A percentile compares a stretch with the other conserved stretches of the same genome.
Evolutionary conservation across 2,888 invertebrate genomes (phyloP).

Genomic region (Allacma fusca): DNA sequence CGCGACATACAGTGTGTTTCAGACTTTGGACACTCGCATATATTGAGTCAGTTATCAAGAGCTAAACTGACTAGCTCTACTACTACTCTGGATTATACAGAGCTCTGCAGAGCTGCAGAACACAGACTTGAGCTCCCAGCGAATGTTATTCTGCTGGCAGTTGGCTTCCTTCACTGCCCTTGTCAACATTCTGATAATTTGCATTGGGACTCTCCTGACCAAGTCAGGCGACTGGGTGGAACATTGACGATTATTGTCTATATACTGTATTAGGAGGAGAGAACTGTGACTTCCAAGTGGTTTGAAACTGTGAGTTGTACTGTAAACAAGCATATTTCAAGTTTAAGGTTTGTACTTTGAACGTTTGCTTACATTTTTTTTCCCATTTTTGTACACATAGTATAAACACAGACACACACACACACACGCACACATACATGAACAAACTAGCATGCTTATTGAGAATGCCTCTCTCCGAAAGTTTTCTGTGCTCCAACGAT

Average conservation of each 20-base stretch:
- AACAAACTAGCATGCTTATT: too few species aligned
- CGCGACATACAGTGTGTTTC: too few species aligned
- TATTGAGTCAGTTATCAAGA: too few species aligned
- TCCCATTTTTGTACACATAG: too few species aligned
- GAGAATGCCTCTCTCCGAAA: too few species aligned
- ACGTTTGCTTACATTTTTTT: too few species aligned
- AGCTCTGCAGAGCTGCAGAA: neutral
- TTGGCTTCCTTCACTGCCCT: conserved; percentile 3
- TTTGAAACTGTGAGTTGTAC: neutral
- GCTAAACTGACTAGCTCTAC: too few species aligned
- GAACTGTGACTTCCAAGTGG: neutral
- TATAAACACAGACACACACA: too few species aligned
- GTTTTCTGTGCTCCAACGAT: too few species aligned
- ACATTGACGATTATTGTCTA: neutral
- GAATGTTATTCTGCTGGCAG: neutral
- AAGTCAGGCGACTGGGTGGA: neutral
- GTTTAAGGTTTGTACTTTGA: conserved; percentile 16
- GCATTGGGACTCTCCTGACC: conserved; percentile 3
- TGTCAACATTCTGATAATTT: conserved; percentile 2
- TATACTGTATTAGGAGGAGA: neutral
- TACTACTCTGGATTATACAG: too few species aligned
- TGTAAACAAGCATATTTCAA: conserved; percentile 14
- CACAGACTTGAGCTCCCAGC: neutral
- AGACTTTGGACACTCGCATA: too few species aligned
- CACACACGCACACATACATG: too few species aligned